These are phyloP conservation scores for Oreonectes daqikongensis DNA, from an alignment of 2,797 vertebrate genomes.

Conservation along the genomic window DNA sequence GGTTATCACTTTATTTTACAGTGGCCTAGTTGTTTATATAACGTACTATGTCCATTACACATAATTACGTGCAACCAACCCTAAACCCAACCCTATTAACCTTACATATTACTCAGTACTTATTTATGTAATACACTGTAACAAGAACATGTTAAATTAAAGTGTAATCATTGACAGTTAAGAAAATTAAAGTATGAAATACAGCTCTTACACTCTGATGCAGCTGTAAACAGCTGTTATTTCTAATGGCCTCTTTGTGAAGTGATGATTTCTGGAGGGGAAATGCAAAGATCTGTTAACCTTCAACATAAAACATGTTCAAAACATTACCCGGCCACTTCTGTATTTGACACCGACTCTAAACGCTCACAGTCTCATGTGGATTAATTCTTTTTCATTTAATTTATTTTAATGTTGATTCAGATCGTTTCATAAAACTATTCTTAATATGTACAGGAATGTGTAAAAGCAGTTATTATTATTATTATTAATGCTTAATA, in stretches of 20 bases:
- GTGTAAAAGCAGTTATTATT: not conserved
- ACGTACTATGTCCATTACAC: too few relatives aligned
- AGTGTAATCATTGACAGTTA: constrained; percentile 6
- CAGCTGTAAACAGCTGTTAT: constrained; percentile 81
- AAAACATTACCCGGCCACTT: constrained; percentile 35
- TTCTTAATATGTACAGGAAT: not conserved
- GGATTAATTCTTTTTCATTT: too few relatives aligned
- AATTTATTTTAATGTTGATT: too few relatives aligned
- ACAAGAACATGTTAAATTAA: too few relatives aligned
- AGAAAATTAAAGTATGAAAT: constrained; percentile 46
- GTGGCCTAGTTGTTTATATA: too few relatives aligned
- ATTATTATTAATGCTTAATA: not conserved
- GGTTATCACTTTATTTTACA: too few relatives aligned
- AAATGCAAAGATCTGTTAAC: constrained; percentile 63
- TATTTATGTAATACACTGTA: too few relatives aligned
- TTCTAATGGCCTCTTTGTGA: constrained; percentile 80
- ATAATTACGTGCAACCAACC: too few relatives aligned
- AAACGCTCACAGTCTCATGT: not conserved
- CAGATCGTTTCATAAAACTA: not conserved
- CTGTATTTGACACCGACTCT: constrained; percentile 25
- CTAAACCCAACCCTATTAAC: too few relatives aligned
- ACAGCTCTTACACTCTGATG: constrained; percentile 81
- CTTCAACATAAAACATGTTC: constrained; percentile 46
- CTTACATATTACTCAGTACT: too few relatives aligned
- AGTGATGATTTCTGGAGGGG: constrained; percentile 74